Conservation (phyloP, 2,113 vertebrate genomes). For the Lepisosteus osseus region DNA sequence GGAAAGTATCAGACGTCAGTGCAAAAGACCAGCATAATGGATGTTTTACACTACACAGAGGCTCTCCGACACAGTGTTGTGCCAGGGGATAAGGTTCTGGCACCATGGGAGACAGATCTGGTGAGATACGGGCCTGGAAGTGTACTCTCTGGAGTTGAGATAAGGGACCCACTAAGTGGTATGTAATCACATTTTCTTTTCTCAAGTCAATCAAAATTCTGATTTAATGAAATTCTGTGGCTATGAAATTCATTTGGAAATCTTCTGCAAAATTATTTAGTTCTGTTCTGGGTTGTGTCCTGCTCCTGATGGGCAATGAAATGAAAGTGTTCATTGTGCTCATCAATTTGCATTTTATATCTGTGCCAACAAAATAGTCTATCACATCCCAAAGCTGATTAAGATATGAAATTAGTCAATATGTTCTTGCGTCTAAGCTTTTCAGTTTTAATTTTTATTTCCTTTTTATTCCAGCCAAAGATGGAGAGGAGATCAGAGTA, state of each 20-base stretch:
- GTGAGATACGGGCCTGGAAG: conserved; percentile 74
- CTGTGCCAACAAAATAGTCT: no score
- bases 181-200: conserved; percentile 21
- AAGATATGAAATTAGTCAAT: no score
- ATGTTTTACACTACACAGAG: conserved; percentile 64
- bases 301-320: no score
- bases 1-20: conserved; percentile 28
- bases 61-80: conserved; percentile 46
- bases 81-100: conserved; percentile 79
- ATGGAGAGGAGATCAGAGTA: conserved; percentile 61
- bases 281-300: no score
- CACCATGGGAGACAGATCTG: conserved; percentile 68
- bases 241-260: background rate
- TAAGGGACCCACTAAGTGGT: conserved; percentile 62
- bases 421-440: no score
- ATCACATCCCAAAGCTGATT: background rate
- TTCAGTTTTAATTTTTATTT: background rate
- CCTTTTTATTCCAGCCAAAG: conserved; percentile 48
- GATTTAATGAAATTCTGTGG: background rate
- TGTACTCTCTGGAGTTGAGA: conserved; percentile 57
- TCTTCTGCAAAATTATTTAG: no score
- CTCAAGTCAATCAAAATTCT: background rate
- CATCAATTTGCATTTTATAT: background rate
- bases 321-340: background rate
- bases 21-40: conserved; percentile 59